Percentiles rank a stretch among this genome's conserved stretches.
These are phyloP conservation scores for Uria aalge DNA, from an alignment of 2,113 vertebrate genomes.

Conservation along the genomic window DNA sequence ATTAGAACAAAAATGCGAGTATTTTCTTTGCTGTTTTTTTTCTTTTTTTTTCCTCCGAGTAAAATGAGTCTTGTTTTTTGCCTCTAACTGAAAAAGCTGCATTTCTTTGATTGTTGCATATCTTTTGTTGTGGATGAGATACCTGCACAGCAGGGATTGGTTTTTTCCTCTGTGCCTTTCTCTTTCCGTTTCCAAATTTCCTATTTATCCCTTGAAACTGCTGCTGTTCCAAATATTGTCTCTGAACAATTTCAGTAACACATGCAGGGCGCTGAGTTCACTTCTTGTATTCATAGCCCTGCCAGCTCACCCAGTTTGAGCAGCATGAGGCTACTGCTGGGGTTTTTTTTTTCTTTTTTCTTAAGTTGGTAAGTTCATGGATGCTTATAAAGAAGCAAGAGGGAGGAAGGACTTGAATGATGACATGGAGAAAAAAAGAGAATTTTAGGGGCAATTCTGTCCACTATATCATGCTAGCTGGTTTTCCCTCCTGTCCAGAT, in stretches of 20 bases:
- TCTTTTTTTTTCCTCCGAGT: neutral
- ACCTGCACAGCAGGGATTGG: neutral
- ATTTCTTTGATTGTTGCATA: neutral
- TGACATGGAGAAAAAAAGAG: neutral
- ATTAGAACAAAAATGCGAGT: neutral
- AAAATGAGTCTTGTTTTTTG: neutral
- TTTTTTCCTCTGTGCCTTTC: neutral
- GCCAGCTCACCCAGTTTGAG: neutral
- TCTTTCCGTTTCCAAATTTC: neutral
- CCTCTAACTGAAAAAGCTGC: neutral
- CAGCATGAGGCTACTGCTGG: neutral
- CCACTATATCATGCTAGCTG: rapidly evolving
- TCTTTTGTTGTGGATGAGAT: neutral
- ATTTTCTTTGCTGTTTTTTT: neutral
- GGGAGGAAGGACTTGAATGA: neutral
- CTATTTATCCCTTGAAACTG: neutral
- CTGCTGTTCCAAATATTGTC: neutral
- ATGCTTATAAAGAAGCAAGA: neutral
- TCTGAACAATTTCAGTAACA: neutral
- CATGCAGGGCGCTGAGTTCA: neutral
- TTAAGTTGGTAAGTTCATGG: neutral
- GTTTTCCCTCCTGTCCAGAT: neutral
- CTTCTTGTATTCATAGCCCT: neutral
- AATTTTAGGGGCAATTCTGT: neutral
- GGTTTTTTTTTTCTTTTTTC: neutral